Percentiles rank a stretch among this genome's conserved stretches.
These are phyloP conservation scores for Andrena cerasifolii DNA, from an alignment of 1,140 invertebrate genomes.

Conservation along the genomic window DNA sequence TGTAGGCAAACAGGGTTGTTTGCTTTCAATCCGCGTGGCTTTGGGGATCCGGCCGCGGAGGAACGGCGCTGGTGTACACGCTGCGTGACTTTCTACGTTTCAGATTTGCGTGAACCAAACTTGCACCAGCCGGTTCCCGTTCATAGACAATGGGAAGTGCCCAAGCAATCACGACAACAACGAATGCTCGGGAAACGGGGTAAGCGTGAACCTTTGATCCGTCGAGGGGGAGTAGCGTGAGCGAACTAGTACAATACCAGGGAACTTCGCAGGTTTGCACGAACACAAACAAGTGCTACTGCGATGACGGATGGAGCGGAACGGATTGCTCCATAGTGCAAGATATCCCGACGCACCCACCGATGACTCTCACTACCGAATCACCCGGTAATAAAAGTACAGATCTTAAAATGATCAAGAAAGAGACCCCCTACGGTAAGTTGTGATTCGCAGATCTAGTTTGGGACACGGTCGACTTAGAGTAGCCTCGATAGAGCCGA, in stretches of 20 bases:
- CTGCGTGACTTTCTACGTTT: conserved; percentile 54
- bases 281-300: conserved; percentile 95
- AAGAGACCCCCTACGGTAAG: conserved; percentile 95
- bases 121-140: conserved; percentile 91
- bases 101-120: conserved; percentile 96
- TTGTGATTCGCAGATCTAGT: conserved; percentile 10
- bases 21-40: conserved; percentile 24
- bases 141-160: conserved; percentile 92
- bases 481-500: not conserved
- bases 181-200: conserved; percentile 96
- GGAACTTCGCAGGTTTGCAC: conserved; percentile 96
- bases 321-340: conserved; percentile 92
- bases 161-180: conserved; percentile 93
- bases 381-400: conserved; percentile 81
- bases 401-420: conserved; percentile 89
- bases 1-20: conserved; percentile 13
- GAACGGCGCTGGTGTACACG: not conserved
- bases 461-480: not conserved
- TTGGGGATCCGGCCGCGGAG: not conserved
- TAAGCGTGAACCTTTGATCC: conserved; percentile 85
- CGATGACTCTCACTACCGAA: conserved; percentile 80
- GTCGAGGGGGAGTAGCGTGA: too few species aligned
- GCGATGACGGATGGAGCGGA: conserved; percentile 93
- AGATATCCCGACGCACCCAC: conserved; percentile 84
- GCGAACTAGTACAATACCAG: too few species aligned